Percentiles rank a stretch among this genome's conserved stretches.
These are phyloP conservation scores for Nomada hirtipes DNA, from an alignment of 2,888 invertebrate genomes.

Conservation along the genomic window DNA sequence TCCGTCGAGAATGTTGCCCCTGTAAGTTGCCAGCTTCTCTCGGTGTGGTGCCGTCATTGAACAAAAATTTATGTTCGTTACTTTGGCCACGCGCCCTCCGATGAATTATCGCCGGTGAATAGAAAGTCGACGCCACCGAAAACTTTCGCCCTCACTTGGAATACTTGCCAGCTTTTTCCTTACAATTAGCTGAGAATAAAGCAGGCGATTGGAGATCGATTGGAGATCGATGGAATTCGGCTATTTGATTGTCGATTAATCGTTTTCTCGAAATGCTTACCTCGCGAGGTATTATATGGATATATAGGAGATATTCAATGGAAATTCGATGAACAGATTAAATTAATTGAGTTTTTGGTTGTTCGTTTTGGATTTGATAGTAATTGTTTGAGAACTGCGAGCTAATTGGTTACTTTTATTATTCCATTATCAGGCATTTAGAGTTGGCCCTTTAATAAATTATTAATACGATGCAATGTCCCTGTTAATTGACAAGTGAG, in stretches of 20 bases:
- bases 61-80: constrained; percentile 53
- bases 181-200: background rate
- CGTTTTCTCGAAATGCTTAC: no score
- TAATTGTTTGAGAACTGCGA: no score
- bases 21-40: constrained; percentile 40
- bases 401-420: no score
- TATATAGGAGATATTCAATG: no score
- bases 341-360: no score
- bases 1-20: constrained; percentile 41
- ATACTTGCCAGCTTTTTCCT: background rate
- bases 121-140: background rate
- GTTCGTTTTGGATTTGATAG: no score
- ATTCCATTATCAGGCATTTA: no score
- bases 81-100: constrained; percentile 13
- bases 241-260: background rate
- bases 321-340: no score
- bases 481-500: no score
- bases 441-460: no score
- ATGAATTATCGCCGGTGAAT: constrained; percentile 38
- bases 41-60: background rate
- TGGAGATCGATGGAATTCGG: background rate
- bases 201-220: background rate
- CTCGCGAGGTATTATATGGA: no score
- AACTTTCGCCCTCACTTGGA: constrained; percentile 30
- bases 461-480: no score